Conservation (phyloP, 2,797 vertebrate genomes). For the Anguilla pacifica region DNA sequence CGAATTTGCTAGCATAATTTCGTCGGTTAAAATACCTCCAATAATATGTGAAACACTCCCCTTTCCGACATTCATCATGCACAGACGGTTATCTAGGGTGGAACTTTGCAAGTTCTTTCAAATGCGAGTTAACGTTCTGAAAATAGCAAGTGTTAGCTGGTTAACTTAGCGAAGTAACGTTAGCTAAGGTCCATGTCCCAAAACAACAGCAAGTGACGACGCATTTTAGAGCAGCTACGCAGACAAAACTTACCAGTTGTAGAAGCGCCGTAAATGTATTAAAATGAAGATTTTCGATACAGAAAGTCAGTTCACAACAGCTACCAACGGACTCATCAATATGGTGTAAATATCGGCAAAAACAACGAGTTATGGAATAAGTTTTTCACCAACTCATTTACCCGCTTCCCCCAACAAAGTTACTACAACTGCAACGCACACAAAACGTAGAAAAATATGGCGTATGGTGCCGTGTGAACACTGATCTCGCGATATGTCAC, state of each 20-base stretch:
- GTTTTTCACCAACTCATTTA: background rate
- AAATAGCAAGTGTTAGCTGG: background rate
- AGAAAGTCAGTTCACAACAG: background rate
- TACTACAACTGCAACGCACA: background rate
- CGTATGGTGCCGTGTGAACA: background rate
- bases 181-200: background rate
- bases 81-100: background rate
- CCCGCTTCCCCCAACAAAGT: background rate
- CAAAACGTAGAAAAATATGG: slow-evolving; percentile 23
- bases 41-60: background rate
- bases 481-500: slow-evolving; percentile 24
- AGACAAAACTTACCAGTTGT: slow-evolving; percentile 11
- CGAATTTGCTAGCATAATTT: background rate
- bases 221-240: background rate
- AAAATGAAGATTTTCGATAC: background rate
- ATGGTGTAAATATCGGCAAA: background rate
- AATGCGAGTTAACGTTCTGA: background rate
- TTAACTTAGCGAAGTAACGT: background rate
- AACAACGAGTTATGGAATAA: background rate
- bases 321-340: background rate
- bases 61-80: background rate
- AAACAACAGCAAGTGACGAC: background rate
- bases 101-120: background rate
- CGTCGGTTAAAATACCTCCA: background rate
- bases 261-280: background rate